Evolutionary conservation across 2,888 invertebrate genomes (phyloP).

Genomic region (Tipula lateralis): DNA sequence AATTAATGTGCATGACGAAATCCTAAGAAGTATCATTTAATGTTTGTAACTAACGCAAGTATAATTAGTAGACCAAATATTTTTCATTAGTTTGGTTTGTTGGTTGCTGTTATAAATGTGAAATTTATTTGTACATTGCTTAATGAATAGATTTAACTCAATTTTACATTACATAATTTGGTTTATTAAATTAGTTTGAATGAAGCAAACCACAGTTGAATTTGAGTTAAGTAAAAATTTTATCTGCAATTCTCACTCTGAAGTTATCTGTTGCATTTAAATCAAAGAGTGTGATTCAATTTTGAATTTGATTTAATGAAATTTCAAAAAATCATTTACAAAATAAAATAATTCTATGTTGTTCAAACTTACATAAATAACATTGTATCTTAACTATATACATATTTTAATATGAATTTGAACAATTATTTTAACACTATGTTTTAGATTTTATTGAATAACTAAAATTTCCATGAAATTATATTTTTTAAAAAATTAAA

Average conservation of each 20-base stretch:
- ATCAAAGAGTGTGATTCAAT: no score
- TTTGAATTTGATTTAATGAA: no score
- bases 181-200: background rate
- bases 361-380: no score
- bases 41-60: background rate
- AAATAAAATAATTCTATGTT: no score
- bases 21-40: background rate
- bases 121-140: background rate
- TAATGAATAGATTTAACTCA: background rate
- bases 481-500: background rate
- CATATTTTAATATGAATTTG: no score
- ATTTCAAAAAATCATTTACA: no score
- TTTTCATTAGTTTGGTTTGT: background rate
- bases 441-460: no score
- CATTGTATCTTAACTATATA: no score
- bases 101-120: background rate
- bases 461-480: background rate
- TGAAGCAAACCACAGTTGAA: background rate
- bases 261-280: no score
- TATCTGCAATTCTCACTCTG: no score
- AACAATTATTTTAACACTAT: no score
- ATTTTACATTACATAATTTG: background rate
- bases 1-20: slow-evolving; percentile 1
- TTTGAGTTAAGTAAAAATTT: no score
- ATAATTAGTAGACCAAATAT: background rate